These are phyloP conservation scores for Echinops telfairi DNA, from an alignment of 2,113 vertebrate species.

Conservation along the genomic window DNA sequence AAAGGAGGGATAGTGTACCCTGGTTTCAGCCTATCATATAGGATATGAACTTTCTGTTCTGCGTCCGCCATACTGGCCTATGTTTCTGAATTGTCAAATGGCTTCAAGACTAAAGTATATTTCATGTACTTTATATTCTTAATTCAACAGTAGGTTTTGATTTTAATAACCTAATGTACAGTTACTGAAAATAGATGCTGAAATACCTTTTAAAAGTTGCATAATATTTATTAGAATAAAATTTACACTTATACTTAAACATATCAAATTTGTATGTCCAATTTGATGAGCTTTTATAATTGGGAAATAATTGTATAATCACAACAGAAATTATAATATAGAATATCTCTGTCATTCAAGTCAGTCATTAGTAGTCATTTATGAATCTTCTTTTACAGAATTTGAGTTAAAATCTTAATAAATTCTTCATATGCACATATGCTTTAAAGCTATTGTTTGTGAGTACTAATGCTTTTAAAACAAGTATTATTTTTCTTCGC, in stretches of 20 bases:
- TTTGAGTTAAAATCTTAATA: conserved; percentile 1
- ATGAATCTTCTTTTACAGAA: background rate
- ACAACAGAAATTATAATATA: background rate
- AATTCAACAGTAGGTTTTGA: background rate
- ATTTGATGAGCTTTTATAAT: conserved; percentile 16
- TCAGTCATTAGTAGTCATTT: background rate
- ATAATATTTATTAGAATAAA: background rate
- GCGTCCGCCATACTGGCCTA: background rate
- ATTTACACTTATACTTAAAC: conserved; percentile 1
- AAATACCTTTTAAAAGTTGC: conserved; percentile 1
- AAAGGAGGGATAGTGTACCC: too few relatives aligned
- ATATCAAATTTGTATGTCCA: conserved; percentile 32
- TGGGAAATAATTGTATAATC: background rate
- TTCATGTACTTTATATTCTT: background rate
- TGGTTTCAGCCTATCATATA: background rate
- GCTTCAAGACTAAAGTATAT: background rate
- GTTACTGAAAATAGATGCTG: conserved; percentile 27
- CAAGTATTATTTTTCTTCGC: background rate
- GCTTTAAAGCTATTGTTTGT: background rate
- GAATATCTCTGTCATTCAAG: background rate
- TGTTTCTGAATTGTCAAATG: background rate
- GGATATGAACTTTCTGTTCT: background rate
- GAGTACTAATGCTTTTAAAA: background rate
- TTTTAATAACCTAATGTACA: background rate
- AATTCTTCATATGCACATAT: background rate